Base-by-base conservation (phyloP, 2,113 vertebrate species). In the crab-eating macaque (Macaca fascicularis) region DNA sequence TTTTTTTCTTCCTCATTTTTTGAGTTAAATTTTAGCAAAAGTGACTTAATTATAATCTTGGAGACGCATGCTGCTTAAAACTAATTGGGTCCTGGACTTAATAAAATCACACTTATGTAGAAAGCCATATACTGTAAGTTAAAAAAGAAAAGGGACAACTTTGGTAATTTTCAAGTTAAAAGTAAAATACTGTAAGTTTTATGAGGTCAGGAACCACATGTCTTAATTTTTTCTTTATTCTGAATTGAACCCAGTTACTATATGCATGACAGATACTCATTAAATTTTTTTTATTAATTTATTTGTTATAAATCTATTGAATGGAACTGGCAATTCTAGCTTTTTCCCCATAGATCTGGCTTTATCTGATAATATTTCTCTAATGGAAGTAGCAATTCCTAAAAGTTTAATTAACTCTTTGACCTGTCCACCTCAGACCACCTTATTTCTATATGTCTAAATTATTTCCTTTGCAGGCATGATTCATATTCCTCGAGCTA, bases 131-230 rank as follows among this genome's bases (percentile, higher is more conserved):
- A 69, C 38, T 95, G 19, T 69, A 30, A 30, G 40, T 93, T 84
- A n/a, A 76, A 45, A 92, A 94, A 74, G 8, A 30, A 80, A 78
- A 45, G 13, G 35, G 43, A 64, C 19, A 82, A 40, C 12, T 48
- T 89, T 32, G 45, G 23, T 59, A 45, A 92, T 94, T 92, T 97
- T 10, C 2, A 84, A 94, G 52, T 94, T 90, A 86, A 95, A 83
- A 85, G 84, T 76, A 19, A 52, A 93, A 38, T 83, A 76, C 4
- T 79, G 0, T 72, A 75, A 67, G 35, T 96, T 83, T 10, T 22
- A 38, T 83, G 35, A 83, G 45, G 16, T 59, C 25, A 55, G 32
- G 80, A 69, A 48, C n/a, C 67, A 78, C 9, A 43, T 55, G 8
- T 95, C 20, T 76, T 75, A 72, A 40, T 80, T 86, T 95, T 85